Percentiles rank a stretch among this genome's conserved stretches.
Conservation (phyloP, 2,113 vertebrate genomes). For the Hemibagrus wyckioides region DNA sequence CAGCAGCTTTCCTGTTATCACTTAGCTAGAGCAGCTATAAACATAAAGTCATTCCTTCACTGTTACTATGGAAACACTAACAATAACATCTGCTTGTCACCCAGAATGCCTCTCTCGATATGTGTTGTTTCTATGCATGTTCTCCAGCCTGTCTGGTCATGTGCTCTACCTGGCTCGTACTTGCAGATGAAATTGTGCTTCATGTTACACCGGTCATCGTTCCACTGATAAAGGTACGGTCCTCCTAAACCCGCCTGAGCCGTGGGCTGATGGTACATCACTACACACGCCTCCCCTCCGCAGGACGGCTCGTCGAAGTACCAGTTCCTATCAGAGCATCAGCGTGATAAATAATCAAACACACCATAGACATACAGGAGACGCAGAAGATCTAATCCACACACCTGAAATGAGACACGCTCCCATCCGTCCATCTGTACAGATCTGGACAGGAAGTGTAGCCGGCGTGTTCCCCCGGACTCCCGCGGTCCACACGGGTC, state of each 20-base stretch:
- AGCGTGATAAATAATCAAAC: neutral
- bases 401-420: conserved; percentile 83
- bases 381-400: neutral
- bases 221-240: conserved; percentile 94
- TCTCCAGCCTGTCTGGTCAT: neutral
- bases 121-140: neutral
- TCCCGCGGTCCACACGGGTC: conserved; percentile 76
- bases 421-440: conserved; percentile 89
- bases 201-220: conserved; percentile 98
- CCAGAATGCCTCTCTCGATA: neutral
- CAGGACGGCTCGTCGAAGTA: conserved; percentile 96
- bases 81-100: neutral
- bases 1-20: neutral
- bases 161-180: conserved; percentile 81
- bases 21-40: neutral
- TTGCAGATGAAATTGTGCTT: conserved; percentile 99
- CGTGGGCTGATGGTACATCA: conserved; percentile 96
- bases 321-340: conserved; percentile 83
- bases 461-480: conserved; percentile 62
- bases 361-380: neutral
- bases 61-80: neutral
- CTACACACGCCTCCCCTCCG: conserved; percentile 95
- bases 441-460: conserved; percentile 81
- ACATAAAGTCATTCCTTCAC: neutral
- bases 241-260: conserved; percentile 89